Evolutionary conservation across 2,113 vertebrate genomes (phyloP), one percentile per base, ranked within the genome.

Genomic region (Cynopterus brachyotis): DNA sequence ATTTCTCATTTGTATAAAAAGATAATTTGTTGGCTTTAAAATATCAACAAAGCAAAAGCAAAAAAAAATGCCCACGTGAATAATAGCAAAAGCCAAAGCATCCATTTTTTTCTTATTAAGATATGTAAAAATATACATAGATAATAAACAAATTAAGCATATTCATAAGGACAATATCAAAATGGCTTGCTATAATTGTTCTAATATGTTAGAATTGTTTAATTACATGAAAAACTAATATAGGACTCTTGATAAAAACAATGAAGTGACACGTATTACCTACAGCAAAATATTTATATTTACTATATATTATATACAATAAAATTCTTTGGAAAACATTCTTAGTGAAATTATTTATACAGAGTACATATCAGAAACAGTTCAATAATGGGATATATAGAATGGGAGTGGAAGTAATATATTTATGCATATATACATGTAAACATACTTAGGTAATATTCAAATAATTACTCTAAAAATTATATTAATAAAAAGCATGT

Each of bases 291-390:
- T 87, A 82, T 87, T 86, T 75, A 17, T 81, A 50, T 28, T 35
- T 78, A 67, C 4, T 50, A 1, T 70, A 75, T 10, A 30, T 73
- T 88, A 50, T 66, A 64, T 40, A 12, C 2, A 82, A 79, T 72
- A 69, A 59, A 4, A 73, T 66, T 47, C 30, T 93, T 92, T 92
- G 45, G n/a, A 22, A 89, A 96, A 78, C 47, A 84, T n/a, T 84
- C 10, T 35, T 40, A 45, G 20, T 59, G 2, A 95, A 78, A 87
- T 17, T 8, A 88, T 42, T 78, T 62, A 42, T 57, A 42, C 45
- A 62, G 26, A 94, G 20, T 92, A 12, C 20, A n/a, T 55, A 37
- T 80, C 17, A 53, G 10, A 70, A 73, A 3, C n/a, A 75, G 47
- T 85, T 84, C 30, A 81, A 72, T 89, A 75, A 69, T 4, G 7